Base-by-base conservation (phyloP, 2,113 vertebrate genomes). In the Coregonus clupeaformis region DNA sequence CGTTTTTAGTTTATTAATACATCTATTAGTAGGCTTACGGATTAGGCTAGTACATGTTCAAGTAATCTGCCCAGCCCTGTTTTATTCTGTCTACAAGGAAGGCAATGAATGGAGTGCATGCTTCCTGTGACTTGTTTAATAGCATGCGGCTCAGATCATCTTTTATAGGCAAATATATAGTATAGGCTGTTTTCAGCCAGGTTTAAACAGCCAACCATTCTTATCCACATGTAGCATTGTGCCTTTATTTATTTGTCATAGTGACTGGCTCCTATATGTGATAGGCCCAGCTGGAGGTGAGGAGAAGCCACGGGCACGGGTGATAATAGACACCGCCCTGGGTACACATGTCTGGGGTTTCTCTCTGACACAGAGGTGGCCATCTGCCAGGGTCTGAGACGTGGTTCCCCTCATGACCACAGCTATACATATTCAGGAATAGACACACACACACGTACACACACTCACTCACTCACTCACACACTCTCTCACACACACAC, bases 341-440 rank as follows among this genome's bases (percentile, higher is more conserved):
- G 11, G 45, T 76, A 79, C 84, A 83, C 72, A 83, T 85, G 83
- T 84, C 60, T 62, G 65, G 57, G 65, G 69, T 60, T 83, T 79
- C 81, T 85, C 81, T 71, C 45, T 27, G 52, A 80, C 29, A 24
- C 79, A 79, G 45, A 49, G 76, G 79, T 0, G 1, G 71, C 78
- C 55, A 64, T 73, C 60, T 72, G 67, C 18, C 73, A 59, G 30
- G 16, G 72, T 11, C 36, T 42, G 36, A 42, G 36, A 30, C 55
- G 20, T 71, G 13, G 27, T 70, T 75, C n/a, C 55, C 64, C 47
- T 64, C 49, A 18, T 52, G 14, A 3, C 14, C 13, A 52, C 12
- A 52, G 36, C 45, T 16, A 45, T 29, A 36, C 65, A 36, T 66
- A 27, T 32, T 29, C 42, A 29, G 63, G 16, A 2, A n/a, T 36